phyloP scores from a whole-genome alignment of 2,888 invertebrate genomes.

The Pachydiplax longipennis region DNA sequence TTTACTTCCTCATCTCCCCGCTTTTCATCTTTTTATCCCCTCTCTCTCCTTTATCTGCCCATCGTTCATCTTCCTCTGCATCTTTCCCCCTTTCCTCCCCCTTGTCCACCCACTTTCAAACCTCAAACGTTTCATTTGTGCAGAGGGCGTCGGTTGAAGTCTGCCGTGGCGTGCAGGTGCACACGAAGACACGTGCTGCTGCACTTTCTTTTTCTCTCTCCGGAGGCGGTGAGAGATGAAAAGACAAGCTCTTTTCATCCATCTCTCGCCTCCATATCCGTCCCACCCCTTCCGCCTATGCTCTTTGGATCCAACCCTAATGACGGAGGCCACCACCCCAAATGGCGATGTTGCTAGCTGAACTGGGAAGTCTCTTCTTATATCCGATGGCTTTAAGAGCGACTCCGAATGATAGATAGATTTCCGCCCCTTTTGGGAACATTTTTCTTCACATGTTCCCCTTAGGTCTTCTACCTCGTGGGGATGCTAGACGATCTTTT shows the following conservation, averaged over 20 bases:
- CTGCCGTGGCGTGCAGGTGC: background rate
- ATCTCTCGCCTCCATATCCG: background rate
- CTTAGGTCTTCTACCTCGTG: too few relatives aligned
- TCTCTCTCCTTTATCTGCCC: background rate
- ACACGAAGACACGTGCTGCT: background rate
- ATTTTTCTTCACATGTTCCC: too few relatives aligned
- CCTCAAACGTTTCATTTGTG: background rate
- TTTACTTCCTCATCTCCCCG: background rate
- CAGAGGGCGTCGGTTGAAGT: background rate
- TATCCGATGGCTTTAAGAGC: too few relatives aligned
- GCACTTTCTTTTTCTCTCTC: background rate
- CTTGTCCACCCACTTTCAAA: background rate
- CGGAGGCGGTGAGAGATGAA: slow-evolving; percentile 1
- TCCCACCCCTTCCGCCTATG: background rate
- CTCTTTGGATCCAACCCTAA: background rate
- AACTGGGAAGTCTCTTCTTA: too few relatives aligned
- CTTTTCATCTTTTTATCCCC: background rate
- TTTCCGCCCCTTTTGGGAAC: too few relatives aligned
- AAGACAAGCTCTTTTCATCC: background rate
- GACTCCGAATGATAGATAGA: too few relatives aligned
- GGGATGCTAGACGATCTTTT: too few relatives aligned
- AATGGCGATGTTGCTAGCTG: background rate
- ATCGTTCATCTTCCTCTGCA: too few relatives aligned
- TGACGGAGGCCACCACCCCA: background rate
- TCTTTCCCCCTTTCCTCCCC: background rate